Evolutionary conservation across 2,888 invertebrate genomes (phyloP), one percentile per base, ranked within the genome.

Genomic region (Eupsilia transversa): DNA sequence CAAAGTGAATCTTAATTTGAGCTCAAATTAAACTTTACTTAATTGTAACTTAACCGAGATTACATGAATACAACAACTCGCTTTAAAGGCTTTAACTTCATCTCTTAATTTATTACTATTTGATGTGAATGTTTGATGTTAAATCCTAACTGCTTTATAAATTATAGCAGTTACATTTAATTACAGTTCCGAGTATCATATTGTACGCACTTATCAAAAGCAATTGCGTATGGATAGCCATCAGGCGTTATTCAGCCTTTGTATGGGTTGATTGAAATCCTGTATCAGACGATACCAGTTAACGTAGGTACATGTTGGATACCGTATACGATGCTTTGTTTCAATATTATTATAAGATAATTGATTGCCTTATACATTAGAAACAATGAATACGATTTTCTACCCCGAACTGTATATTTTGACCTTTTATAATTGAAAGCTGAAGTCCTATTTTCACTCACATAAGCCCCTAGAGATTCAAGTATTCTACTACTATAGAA

Each of bases 201-300:
- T 74, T 60, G 17, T 33, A 35, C 14, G 33, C 59, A 68, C 57
- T 72, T 72, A 60, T 63, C 17, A 46, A 77, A 72, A 76, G 54
- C 65, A 79, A 79, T 79, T 61, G 73, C 17, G n/a, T 56, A 35
- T 64, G 57, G 63, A 73, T 78, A 73, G 61, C 61, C 61, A 74
- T 66, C 35, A 54, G 43, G 35, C 30, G 52, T 30, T 35, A 38
- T 75, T 59, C 35, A 69, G 23, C 60, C 60, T 52, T 78, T 75
- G 63, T 73, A 46, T 54, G 23, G 1, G 46, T 63, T 78, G 68
- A 85, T 78, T 79, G 66, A 77, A 78, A 77, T 49, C 64, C 63
- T 61, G 27, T 74, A 76, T 77, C 64, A 63, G 41, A 30, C 30
- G 14, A 64, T 41, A 12, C 35, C 27, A 56, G 27, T 49, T 17